Conservation (phyloP, 2,888 invertebrate species). For the Conomelus anceps region DNA sequence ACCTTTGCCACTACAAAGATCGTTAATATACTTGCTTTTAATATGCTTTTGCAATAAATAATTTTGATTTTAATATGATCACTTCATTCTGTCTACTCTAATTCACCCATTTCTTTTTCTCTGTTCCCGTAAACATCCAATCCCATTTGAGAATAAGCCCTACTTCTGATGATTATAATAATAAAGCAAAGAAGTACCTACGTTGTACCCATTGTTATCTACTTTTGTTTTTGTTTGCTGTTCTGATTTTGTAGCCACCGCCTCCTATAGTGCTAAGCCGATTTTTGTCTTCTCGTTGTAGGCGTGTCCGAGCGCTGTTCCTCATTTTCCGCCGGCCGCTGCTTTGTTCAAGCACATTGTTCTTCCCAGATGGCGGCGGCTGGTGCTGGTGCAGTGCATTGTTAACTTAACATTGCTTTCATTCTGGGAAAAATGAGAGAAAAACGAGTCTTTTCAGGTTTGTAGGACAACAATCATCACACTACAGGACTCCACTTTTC, state of each 20-base stretch:
- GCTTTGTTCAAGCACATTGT: not conserved
- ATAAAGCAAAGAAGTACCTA: not conserved
- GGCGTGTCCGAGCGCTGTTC: not conserved
- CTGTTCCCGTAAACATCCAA: not conserved
- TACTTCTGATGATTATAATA: not conserved
- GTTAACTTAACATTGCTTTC: not conserved
- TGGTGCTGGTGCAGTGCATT: not conserved
- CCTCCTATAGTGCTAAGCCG: not conserved
- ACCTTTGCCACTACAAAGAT: too few relatives aligned
- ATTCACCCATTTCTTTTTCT: not conserved
- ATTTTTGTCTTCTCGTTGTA: not conserved
- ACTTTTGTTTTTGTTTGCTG: not conserved
- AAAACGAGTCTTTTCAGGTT: not conserved
- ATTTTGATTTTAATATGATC: too few relatives aligned
- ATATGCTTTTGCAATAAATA: too few relatives aligned
- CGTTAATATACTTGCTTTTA: too few relatives aligned
- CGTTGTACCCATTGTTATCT: not conserved
- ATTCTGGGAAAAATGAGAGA: too few relatives aligned
- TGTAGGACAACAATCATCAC: not conserved
- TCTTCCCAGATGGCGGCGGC: not conserved
- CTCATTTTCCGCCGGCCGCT: not conserved
- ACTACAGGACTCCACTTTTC: not conserved
- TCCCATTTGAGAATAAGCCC: not conserved
- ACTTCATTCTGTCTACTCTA: too few relatives aligned
- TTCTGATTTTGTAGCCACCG: not conserved